phyloP scores from a whole-genome alignment of 2,888 invertebrate species.

The Drosophila borborema region DNA sequence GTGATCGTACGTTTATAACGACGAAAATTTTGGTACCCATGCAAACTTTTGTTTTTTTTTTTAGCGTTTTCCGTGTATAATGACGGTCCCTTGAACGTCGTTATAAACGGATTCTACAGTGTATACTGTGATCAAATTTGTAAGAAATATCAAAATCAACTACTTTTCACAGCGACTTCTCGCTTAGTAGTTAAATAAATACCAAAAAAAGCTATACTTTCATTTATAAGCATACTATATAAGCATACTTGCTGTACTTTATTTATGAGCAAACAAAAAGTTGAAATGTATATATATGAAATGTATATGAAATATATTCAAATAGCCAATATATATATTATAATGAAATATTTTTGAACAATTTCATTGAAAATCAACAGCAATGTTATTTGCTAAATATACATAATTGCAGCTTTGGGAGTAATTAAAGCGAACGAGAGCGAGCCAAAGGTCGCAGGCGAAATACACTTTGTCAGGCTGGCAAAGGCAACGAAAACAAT shows the following conservation, averaged over 20 bases:
- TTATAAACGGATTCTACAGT: too few species aligned
- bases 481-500: not conserved
- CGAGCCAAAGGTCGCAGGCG: conserved; percentile 28
- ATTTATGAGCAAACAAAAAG: not conserved
- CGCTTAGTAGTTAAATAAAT: too few species aligned
- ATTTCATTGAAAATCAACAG: conserved; percentile 60
- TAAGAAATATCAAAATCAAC: too few species aligned
- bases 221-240: not conserved
- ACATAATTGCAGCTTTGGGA: conserved; percentile 39
- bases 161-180: too few species aligned
- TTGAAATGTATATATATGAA: not conserved
- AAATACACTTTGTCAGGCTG: conserved; percentile 21
- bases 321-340: conserved; percentile 29
- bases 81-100: too few species aligned
- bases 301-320: not conserved
- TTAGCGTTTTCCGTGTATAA: too few species aligned
- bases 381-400: conserved; percentile 40
- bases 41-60: too few species aligned
- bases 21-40: too few species aligned
- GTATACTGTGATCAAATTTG: too few species aligned
- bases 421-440: conserved; percentile 51
- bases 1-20: too few species aligned
- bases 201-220: too few species aligned
- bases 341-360: conserved; percentile 48
- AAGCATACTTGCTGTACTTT: not conserved